Conservation (phyloP, 2,797 vertebrate species). For the Ambastaia sidthimunki region DNA sequence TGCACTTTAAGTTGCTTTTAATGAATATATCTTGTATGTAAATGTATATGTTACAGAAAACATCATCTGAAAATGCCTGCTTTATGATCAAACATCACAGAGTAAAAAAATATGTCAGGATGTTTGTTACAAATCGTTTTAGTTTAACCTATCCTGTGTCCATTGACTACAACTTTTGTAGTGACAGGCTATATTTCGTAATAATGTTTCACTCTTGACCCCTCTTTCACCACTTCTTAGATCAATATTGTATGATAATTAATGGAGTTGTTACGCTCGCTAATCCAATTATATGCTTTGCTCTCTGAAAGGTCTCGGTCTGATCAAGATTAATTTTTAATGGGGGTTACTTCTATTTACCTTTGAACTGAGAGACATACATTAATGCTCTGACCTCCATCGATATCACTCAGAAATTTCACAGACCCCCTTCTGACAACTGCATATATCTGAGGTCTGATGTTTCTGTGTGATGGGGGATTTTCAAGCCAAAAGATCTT, state of each 20-base stretch:
- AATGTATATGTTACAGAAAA: not conserved
- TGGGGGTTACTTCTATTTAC: slow-evolving; percentile 64
- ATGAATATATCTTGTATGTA: too few species aligned
- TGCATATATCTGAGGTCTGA: slow-evolving; percentile 69
- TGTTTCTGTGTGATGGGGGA: slow-evolving; percentile 60
- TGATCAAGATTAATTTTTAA: slow-evolving; percentile 77
- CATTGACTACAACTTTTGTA: slow-evolving; percentile 61
- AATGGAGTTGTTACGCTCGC: slow-evolving; percentile 71
- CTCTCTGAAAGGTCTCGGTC: slow-evolving; percentile 64
- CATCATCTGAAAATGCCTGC: not conserved
- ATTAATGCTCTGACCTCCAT: slow-evolving; percentile 75
- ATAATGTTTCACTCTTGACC: slow-evolving; percentile 44
- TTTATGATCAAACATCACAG: not conserved
- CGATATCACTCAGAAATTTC: slow-evolving; percentile 60
- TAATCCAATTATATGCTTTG: slow-evolving; percentile 74
- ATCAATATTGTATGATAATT: slow-evolving; percentile 70
- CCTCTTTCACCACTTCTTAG: slow-evolving; percentile 39
- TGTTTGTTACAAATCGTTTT: slow-evolving; percentile 30
- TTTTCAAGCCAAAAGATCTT: slow-evolving; percentile 64
- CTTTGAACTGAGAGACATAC: slow-evolving; percentile 75
- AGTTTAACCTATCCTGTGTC: slow-evolving; percentile 63
- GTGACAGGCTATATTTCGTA: slow-evolving; percentile 64
- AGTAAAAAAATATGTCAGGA: slow-evolving; percentile 23
- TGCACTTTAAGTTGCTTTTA: too few species aligned
- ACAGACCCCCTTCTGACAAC: slow-evolving; percentile 69